Evolutionary conservation across 64 coral and sea anemone genomes (phyloP), one percentile per base, ranked within the genome.

Genomic region (Anthopleura sola): DNA sequence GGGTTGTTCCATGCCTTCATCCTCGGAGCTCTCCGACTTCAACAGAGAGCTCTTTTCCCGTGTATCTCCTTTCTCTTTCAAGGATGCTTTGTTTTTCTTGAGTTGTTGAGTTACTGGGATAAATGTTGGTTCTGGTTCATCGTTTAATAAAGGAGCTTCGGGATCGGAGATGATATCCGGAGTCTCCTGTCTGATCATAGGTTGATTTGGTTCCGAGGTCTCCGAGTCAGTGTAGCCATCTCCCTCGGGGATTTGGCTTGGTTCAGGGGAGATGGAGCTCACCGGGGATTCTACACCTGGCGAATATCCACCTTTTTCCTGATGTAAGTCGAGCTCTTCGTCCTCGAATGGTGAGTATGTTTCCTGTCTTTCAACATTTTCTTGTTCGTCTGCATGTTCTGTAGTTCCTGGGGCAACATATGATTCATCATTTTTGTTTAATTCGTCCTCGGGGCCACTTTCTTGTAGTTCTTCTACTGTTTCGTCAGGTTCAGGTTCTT

Each of bases 1-100:
- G 24, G 58, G 29, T 33, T 28, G 11, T 0, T 48, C 76, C 3
- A 48, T 20, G 38, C 0, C 39, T 48, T 79, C 76, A 23, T 79
- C 76, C 38, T 79, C 76, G 0, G 76, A 79, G 10, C 76, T 79
- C 13, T 79, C 76, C 19, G 76, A 79, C 44, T 44, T 79, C 24
- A 79, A 48, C 38, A 79, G 21, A 0, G 76, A 38, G 24, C 76
- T 79, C 44, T 79, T 79, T 37, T 79, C 76, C 6, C 36, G 17
- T 21, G 36, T 23, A n/a, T 79, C 24, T 17, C 76, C 76, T 79
- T 79, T 79, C 10, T 79, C 76, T 44, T 79, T 79, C 76, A 79
- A 48, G 17, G n/a, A 79, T 47, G 17, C 36, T 79, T 79, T 79
- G 24, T 40, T 79, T 79, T 79, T 79, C 76, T 77, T 77, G 37